Base-by-base conservation (phyloP, 2,888 invertebrate genomes). In the Linnaemya tessellans region DNA sequence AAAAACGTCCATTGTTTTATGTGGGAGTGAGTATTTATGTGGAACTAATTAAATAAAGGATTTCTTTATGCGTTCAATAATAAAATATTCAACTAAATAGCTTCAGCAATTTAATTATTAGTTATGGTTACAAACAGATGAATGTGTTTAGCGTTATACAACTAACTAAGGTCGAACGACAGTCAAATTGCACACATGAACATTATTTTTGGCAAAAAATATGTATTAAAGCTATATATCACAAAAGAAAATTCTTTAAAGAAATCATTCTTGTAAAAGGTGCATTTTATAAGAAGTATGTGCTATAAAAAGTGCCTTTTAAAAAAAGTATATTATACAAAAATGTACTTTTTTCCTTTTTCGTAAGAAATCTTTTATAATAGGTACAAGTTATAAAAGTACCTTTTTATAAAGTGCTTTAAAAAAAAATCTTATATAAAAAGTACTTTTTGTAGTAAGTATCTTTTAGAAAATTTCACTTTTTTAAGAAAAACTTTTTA, bases 41-140 rank as follows among this genome's bases (percentile, higher is more conserved):
- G 54, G 71, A 60, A 60, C 51, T 83, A 79, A 83, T 78, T 83
- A 68, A 78, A 79, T 83, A 78, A 83, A 78, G 54, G 60, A 78
- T 78, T 71, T 78, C 75, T 83, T 71, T 83, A 60, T 83, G 64
- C 56, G 49, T 70, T 74, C 56, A 75, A 80, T 75, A 62, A 70
- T 64, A 64, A 70, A 64, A 84, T 68, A 49, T 58, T 70, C 54
- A 64, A 56, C 56, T 70, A 80, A 65, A 80, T 80, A 25, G 41
- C 64, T 65, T 71, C 49, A 20, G 51, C 60, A 78, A 83, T 78
- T 78, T 67, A 78, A 83, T 83, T 83, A 78, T 49, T 71, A 65
- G 49, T 58, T 38, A 56, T 58, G 54, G n/a, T 20, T 58, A 38
- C 18, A 77, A 67, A 58, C 38, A 70, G 20, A 64, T 51, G 60